These are phyloP conservation scores for Chlorops oryzae DNA, from an alignment of 1,140 invertebrate genomes.

Conservation along the genomic window DNA sequence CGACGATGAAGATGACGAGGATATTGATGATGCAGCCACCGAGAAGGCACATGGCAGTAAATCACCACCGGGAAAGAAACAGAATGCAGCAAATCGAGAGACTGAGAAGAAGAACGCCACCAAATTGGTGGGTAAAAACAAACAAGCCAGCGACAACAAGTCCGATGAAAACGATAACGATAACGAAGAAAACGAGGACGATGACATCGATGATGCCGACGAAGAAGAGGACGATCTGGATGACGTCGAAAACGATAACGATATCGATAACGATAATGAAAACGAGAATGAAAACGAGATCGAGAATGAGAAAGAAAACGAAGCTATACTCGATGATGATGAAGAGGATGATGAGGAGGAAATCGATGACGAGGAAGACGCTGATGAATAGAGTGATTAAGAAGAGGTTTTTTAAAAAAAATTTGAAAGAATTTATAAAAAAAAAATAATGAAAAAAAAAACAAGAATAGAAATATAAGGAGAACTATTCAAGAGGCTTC, in stretches of 20 bases:
- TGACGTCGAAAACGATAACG: constrained; percentile 6
- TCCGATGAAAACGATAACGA: neutral
- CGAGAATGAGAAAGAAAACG: constrained; percentile 11
- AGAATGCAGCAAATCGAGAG: too few species aligned
- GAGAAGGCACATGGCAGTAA: too few species aligned
- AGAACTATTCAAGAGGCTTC: neutral
- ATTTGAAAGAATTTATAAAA: neutral
- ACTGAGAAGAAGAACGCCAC: too few species aligned
- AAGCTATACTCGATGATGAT: constrained; percentile 12
- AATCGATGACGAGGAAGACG: constrained; percentile 4
- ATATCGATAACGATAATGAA: constrained; percentile 14
- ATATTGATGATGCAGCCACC: neutral
- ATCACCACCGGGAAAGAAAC: neutral
- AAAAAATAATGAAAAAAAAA: neutral
- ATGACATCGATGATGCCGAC: constrained; percentile 12
- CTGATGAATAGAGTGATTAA: too few species aligned
- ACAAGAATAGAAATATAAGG: neutral
- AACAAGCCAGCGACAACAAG: too few species aligned
- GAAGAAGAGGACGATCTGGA: constrained; percentile 6
- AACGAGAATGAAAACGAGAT: constrained; percentile 7
- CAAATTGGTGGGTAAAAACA: too few species aligned
- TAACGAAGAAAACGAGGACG: neutral
- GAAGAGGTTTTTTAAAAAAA: neutral
- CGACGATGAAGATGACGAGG: constrained; percentile 2
- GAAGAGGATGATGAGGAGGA: constrained; percentile 13